These are phyloP conservation scores for Chelonia mydas DNA, from an alignment of 2,797 vertebrate genomes.

Conservation along the genomic window DNA sequence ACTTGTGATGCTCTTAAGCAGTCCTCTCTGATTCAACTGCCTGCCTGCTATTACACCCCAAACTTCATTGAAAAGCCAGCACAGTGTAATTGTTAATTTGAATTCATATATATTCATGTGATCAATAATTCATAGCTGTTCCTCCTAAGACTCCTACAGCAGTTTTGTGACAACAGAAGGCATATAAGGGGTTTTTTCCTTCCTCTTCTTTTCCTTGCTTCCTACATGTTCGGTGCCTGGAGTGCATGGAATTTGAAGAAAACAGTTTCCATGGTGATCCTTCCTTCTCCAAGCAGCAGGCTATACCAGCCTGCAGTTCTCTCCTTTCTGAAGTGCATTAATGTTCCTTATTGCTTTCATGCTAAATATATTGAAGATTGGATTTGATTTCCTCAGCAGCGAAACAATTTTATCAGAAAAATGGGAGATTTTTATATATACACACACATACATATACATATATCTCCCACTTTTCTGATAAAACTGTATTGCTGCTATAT, in stretches of 20 bases:
- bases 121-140: constrained; percentile 76
- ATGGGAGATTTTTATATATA: constrained; percentile 42
- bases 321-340: constrained; percentile 78
- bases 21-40: not conserved
- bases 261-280: constrained; percentile 96
- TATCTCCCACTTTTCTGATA: not conserved
- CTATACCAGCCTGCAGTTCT: constrained; percentile 76
- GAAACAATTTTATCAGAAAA: constrained; percentile 72
- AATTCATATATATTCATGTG: constrained; percentile 40
- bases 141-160: constrained; percentile 58
- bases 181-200: constrained; percentile 67
- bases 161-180: constrained; percentile 77
- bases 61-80: constrained; percentile 29
- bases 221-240: constrained; percentile 83
- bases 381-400: constrained; percentile 77
- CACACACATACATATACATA: too few relatives aligned
- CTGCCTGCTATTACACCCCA: not conserved
- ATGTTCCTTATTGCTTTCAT: constrained; percentile 78
- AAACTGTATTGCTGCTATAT: too few relatives aligned
- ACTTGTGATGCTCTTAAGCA: not conserved
- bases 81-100: constrained; percentile 54
- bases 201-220: constrained; percentile 74
- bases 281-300: constrained; percentile 78
- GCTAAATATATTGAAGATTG: constrained; percentile 81
- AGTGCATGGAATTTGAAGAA: constrained; percentile 85